Evolutionary conservation across 2,113 vertebrate genomes (phyloP).

Genomic region (Propithecus coquereli): DNA sequence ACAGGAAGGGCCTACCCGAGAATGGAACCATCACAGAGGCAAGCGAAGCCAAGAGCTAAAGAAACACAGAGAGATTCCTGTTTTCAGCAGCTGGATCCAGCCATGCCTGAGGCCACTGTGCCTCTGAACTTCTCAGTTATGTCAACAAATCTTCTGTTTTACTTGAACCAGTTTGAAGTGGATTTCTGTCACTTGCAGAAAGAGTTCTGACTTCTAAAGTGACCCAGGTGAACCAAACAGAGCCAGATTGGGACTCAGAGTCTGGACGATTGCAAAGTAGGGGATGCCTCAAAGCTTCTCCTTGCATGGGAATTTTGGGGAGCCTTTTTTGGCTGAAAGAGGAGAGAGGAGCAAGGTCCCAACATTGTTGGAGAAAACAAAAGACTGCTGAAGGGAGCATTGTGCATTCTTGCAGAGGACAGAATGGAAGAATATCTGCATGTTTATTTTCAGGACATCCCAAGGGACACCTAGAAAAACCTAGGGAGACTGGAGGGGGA

Average conservation of each 20-base stretch:
- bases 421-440: background rate
- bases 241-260: background rate
- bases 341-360: background rate
- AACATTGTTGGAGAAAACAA: background rate
- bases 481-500: background rate
- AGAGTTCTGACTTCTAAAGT: background rate
- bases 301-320: background rate
- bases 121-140: background rate
- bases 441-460: background rate
- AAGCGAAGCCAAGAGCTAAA: background rate
- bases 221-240: background rate
- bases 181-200: background rate
- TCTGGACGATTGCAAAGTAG: background rate
- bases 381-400: background rate
- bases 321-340: background rate
- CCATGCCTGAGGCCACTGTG: background rate
- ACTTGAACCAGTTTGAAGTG: background rate
- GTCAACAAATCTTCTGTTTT: background rate
- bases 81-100: background rate
- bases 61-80: background rate
- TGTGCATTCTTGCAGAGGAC: background rate
- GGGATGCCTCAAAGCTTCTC: background rate
- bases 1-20: background rate
- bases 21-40: background rate
- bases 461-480: background rate